Evolutionary conservation across 2,888 invertebrate species (phyloP).

Genomic region (Lasioglossum figueresi): DNA sequence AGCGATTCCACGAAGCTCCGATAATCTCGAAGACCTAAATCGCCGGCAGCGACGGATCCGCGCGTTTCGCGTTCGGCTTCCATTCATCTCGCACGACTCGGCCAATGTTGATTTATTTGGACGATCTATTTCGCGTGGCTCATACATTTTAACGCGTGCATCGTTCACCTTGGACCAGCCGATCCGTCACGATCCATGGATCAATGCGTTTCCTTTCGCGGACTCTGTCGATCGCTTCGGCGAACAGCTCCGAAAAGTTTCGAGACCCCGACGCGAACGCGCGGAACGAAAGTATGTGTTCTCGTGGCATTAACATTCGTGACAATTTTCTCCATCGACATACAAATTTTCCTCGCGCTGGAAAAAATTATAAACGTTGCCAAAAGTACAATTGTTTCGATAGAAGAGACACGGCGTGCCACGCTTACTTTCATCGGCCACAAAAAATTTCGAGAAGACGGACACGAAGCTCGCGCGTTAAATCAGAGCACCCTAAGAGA

Average conservation of each 20-base stretch:
- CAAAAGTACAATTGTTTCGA: neutral
- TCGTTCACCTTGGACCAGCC: slow-evolving; percentile 33
- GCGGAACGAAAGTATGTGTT: neutral
- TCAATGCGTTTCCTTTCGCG: slow-evolving; percentile 51
- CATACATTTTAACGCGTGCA: slow-evolving; percentile 58
- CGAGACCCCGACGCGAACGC: neutral
- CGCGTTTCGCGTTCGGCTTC: slow-evolving; percentile 34
- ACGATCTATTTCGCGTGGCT: slow-evolving; percentile 59
- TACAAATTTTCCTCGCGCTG: neutral
- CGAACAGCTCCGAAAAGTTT: neutral
- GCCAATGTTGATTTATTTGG: slow-evolving; percentile 57
- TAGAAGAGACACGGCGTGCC: neutral
- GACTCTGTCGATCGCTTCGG: slow-evolving; percentile 32
- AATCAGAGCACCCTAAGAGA: neutral
- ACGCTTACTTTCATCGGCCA: neutral
- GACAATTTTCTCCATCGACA: neutral
- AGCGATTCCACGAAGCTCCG: slow-evolving; percentile 13
- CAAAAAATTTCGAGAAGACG: neutral
- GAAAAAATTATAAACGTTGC: neutral
- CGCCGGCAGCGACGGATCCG: slow-evolving; percentile 38
- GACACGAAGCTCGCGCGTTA: neutral
- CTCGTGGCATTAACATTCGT: neutral
- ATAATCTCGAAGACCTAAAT: slow-evolving; percentile 55
- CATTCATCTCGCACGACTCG: slow-evolving; percentile 47
- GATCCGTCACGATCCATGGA: slow-evolving; percentile 55